Evolutionary conservation across 2,113 vertebrate genomes (phyloP).

Genomic region (Archocentrus centrarchus): DNA sequence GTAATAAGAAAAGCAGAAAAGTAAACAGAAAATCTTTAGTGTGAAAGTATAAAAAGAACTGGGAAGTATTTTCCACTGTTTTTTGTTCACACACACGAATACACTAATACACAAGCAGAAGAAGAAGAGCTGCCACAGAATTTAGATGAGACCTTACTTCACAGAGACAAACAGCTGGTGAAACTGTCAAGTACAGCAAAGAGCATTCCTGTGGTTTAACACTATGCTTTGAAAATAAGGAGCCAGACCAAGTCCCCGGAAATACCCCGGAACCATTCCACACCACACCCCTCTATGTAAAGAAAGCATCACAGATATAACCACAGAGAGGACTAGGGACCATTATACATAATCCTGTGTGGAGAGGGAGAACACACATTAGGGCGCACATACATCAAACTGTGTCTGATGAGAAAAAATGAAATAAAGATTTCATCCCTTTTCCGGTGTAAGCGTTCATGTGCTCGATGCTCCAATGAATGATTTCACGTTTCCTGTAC

Average conservation of each 20-base stretch:
- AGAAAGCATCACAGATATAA: slow-evolving; percentile 47
- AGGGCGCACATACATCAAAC: not conserved
- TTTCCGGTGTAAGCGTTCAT: not conserved
- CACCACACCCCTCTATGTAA: slow-evolving; percentile 28
- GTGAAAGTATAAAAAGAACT: not conserved
- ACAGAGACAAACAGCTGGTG: slow-evolving; percentile 19
- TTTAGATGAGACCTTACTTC: slow-evolving; percentile 40
- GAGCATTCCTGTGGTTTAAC: slow-evolving; percentile 76
- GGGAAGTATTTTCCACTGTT: not conserved
- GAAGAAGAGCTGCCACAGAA: not conserved
- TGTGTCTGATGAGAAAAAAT: not conserved
- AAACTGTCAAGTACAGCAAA: slow-evolving; percentile 32
- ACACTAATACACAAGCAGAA: not conserved
- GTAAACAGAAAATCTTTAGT: not conserved
- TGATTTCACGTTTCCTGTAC: not conserved
- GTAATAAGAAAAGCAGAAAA: not conserved
- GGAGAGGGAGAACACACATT: not conserved
- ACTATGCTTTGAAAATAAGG: slow-evolving; percentile 51
- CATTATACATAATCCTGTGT: not conserved
- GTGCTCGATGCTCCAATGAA: not conserved
- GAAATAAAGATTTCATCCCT: not conserved
- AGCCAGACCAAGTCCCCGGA: slow-evolving; percentile 23
- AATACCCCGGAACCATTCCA: slow-evolving; percentile 4
- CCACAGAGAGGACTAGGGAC: not conserved
- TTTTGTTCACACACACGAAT: not conserved